phyloP scores from a whole-genome alignment of 2,113 vertebrate genomes.

The Stomatorhinus ivindoensis region DNA sequence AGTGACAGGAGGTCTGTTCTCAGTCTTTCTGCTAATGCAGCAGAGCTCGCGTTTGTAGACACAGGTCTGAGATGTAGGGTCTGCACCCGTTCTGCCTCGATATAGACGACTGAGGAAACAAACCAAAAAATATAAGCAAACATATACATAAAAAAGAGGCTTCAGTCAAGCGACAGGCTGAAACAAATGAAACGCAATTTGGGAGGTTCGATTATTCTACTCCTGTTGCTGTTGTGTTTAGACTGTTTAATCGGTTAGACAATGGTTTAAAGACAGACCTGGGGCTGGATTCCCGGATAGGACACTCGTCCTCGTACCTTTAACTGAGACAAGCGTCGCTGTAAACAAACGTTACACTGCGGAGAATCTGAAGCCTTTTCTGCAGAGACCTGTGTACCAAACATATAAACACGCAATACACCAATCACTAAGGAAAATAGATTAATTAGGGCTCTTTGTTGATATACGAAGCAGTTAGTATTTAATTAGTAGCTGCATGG shows the following conservation, averaged over 20 bases:
- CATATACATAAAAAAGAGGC: not conserved
- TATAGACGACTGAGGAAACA: not conserved
- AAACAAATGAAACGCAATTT: not conserved
- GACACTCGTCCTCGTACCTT: not conserved
- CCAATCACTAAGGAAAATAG: not conserved
- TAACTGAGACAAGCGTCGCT: not conserved
- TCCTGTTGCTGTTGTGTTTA: not conserved
- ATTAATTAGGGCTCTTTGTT: constrained; percentile 1
- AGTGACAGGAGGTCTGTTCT: constrained; percentile 7
- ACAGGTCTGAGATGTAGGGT: not conserved
- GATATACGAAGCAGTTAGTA: not conserved
- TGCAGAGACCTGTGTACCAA: not conserved
- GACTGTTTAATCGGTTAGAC: not conserved
- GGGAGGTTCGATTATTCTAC: not conserved
- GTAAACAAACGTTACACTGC: not conserved
- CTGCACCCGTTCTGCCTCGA: not conserved
- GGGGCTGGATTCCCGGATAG: not conserved
- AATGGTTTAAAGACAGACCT: not conserved
- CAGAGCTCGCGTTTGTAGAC: constrained; percentile 38
- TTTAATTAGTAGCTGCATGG: not conserved
- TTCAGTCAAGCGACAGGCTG: not conserved
- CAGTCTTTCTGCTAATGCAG: constrained; percentile 67
- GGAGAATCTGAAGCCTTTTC: not conserved
- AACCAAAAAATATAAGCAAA: not conserved
- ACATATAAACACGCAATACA: not conserved